Evolutionary conservation across 2,888 invertebrate genomes (phyloP).

Genomic region (Orchesella flavescens): DNA sequence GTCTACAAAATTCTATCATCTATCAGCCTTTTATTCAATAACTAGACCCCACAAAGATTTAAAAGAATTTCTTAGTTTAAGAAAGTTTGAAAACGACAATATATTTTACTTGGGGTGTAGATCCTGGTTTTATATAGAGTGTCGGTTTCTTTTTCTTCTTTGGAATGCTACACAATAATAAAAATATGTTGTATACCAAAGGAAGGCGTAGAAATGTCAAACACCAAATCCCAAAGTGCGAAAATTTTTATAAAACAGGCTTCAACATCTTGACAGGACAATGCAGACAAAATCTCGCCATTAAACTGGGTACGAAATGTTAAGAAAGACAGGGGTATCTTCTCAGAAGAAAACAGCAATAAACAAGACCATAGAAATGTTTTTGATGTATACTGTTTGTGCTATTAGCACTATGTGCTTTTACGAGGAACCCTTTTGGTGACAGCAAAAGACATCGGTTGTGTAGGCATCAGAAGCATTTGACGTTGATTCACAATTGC

Average conservation of each 20-base stretch:
- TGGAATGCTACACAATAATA: no score
- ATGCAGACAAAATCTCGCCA: no score
- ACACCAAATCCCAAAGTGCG: neutral
- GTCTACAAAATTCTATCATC: neutral
- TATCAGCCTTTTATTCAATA: neutral
- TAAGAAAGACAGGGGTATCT: no score
- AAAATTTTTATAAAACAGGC: neutral
- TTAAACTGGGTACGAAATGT: no score
- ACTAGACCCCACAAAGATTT: neutral
- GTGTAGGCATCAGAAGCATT: neutral
- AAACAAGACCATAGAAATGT: neutral
- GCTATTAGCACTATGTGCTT: neutral
- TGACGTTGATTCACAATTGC: slow-evolving; percentile 15
- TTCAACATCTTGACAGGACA: neutral
- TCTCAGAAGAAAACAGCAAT: neutral
- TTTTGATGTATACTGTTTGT: neutral
- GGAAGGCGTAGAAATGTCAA: no score
- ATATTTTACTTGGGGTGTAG: neutral
- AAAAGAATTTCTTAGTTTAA: neutral
- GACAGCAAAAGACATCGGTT: neutral
- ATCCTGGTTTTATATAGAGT: no score
- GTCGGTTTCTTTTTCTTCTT: no score
- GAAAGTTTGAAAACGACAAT: neutral
- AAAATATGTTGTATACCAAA: no score
- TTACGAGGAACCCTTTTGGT: slow-evolving; percentile 9